Evolutionary conservation across 2,888 invertebrate genomes (phyloP).

Genomic region (Caenorhabditis sp.): DNA sequence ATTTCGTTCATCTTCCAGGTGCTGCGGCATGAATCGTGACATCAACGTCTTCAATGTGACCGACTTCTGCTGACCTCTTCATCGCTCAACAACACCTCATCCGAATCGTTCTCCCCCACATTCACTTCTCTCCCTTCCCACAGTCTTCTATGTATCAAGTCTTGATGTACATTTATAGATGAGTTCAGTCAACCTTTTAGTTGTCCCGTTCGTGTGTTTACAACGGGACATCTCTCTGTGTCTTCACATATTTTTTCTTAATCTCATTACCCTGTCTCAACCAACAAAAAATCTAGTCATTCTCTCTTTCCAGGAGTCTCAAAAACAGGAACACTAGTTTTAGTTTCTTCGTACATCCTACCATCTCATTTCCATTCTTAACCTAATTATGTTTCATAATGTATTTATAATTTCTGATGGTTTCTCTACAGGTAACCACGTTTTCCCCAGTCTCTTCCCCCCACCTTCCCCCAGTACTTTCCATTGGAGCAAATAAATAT

Average conservation of each 20-base stretch:
- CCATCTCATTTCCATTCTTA: conserved; percentile 22
- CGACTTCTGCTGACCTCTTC: conserved; percentile 60
- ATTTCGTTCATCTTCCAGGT: conserved; percentile 41
- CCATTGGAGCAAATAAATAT: conserved; percentile 57
- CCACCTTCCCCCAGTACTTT: conserved; percentile 47
- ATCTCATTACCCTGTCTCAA: conserved; percentile 47
- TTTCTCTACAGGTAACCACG: conserved; percentile 59
- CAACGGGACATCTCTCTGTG: conserved; percentile 16
- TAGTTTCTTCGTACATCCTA: conserved; percentile 8
- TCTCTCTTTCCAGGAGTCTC: neutral
- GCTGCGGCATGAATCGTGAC: conserved; percentile 63
- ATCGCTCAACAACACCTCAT: conserved; percentile 26
- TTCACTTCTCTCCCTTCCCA: conserved; percentile 38
- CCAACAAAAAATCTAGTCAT: conserved; percentile 21
- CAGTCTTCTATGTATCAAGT: conserved; percentile 52
- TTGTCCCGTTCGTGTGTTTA: conserved; percentile 37
- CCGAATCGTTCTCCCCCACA: conserved; percentile 22
- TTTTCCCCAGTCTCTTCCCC: conserved; percentile 9
- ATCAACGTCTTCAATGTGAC: conserved; percentile 66
- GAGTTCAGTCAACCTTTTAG: conserved; percentile 32
- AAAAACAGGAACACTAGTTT: conserved; percentile 2
- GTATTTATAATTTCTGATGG: conserved; percentile 27
- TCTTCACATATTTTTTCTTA: conserved; percentile 10
- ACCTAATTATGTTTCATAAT: conserved; percentile 43
- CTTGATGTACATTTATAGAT: conserved; percentile 52